Evolutionary conservation across 2,113 vertebrate genomes (phyloP).

Genomic region (Ictalurus furcatus): DNA sequence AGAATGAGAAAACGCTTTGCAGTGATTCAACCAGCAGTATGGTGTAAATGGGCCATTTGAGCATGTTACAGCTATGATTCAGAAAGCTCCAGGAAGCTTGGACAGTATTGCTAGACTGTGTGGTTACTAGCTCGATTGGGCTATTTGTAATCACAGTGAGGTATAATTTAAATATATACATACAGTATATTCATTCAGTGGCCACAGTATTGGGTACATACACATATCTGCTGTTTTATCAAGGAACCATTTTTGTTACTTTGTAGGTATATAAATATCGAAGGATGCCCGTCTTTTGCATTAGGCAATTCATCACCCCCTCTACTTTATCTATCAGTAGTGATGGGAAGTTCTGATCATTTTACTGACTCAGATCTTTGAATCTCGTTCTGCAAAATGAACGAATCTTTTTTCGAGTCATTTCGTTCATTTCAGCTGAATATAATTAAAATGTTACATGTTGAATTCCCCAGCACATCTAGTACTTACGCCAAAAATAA

Average conservation of each 20-base stretch:
- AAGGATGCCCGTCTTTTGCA: too few relatives aligned
- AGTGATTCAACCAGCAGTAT: not conserved
- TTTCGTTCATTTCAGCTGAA: too few relatives aligned
- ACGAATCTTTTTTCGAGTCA: too few relatives aligned
- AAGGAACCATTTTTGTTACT: not conserved
- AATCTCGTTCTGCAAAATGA: too few relatives aligned
- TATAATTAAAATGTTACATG: too few relatives aligned
- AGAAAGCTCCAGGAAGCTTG: constrained; percentile 7
- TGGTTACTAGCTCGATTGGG: not conserved
- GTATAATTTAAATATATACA: not conserved
- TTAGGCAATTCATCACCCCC: too few relatives aligned
- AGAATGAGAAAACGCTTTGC: not conserved
- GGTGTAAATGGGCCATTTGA: constrained; percentile 13
- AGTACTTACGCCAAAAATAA: too few relatives aligned
- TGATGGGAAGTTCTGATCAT: too few relatives aligned
- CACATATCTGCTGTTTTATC: not conserved
- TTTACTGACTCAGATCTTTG: too few relatives aligned
- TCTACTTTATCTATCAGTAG: too few relatives aligned
- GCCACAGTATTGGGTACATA: not conserved
- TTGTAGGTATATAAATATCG: not conserved
- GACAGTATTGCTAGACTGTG: not conserved
- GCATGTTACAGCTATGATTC: constrained; percentile 17
- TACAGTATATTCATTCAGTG: not conserved
- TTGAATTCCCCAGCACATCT: too few relatives aligned
- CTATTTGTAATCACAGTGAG: constrained; percentile 1